Evolutionary conservation across 2,797 vertebrate species (phyloP).

Genomic region (Steatocranus sp.): DNA sequence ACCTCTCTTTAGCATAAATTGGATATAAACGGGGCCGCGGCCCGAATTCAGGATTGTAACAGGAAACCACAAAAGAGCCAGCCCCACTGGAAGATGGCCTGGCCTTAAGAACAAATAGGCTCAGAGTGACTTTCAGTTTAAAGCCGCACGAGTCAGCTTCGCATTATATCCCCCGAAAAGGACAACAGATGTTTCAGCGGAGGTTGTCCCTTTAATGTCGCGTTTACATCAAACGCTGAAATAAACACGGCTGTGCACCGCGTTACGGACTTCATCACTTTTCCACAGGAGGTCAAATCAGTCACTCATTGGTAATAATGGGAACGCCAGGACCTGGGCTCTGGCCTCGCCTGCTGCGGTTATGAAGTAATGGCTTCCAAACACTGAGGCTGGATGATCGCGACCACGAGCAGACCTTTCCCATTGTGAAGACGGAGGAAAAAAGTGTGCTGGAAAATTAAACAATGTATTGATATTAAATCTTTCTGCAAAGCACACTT

Average conservation of each 20-base stretch:
- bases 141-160: background rate
- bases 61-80: conserved; percentile 27
- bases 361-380: conserved; percentile 62
- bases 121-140: background rate
- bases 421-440: background rate
- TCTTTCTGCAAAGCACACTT: conserved; percentile 3
- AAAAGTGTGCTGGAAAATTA: conserved; percentile 30
- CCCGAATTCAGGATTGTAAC: background rate
- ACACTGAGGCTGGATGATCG: conserved; percentile 10
- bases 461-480: conserved; percentile 39
- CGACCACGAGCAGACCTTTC: conserved; percentile 39
- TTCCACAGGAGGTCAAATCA: conserved; percentile 8
- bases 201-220: background rate
- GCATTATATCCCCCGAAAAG: background rate
- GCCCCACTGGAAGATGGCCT: background rate
- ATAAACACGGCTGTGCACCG: background rate
- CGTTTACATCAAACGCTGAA: background rate
- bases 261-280: background rate
- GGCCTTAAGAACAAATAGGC: background rate
- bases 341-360: conserved; percentile 25
- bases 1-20: conserved; percentile 15
- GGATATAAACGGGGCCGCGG: conserved; percentile 6
- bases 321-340: conserved; percentile 36
- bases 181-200: background rate
- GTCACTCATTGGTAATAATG: conserved; percentile 45